Percentiles rank a stretch among this genome's conserved stretches.
phyloP scores from a whole-genome alignment of 2,113 vertebrate genomes.

The Bettongia penicillata region DNA sequence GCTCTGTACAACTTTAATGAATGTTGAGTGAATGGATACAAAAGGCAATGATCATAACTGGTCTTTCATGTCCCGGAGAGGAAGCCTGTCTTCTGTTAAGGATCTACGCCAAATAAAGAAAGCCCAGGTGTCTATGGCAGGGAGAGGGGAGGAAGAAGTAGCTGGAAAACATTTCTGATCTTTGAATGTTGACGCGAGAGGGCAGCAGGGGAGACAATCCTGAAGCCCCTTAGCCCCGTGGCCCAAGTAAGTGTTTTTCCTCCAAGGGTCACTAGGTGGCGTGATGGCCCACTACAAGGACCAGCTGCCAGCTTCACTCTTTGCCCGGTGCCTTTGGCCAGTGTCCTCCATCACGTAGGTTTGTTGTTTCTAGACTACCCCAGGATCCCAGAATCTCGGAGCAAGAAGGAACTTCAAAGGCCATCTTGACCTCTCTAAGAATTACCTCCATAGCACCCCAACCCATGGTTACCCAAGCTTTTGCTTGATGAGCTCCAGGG shows the following conservation, averaged over 20 bases:
- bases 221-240: background rate
- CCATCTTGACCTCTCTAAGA: constrained; percentile 5
- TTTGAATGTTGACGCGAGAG: background rate
- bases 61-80: background rate
- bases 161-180: background rate
- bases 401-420: constrained; percentile 6
- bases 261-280: background rate
- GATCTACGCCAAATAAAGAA: background rate
- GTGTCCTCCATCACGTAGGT: background rate
- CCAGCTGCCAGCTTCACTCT: background rate
- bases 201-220: background rate
- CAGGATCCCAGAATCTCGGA: constrained; percentile 27
- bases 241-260: background rate
- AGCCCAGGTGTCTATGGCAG: background rate
- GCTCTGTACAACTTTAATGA: background rate
- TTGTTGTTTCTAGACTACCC: background rate
- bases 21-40: background rate
- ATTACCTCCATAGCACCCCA: background rate
- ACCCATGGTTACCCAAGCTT: background rate
- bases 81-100: background rate
- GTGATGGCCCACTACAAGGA: background rate
- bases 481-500: background rate
- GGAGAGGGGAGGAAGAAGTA: background rate
- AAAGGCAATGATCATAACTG: background rate
- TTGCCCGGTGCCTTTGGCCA: background rate